phyloP scores from a whole-genome alignment of 2,113 vertebrate species.

The Ursus arctos region DNA sequence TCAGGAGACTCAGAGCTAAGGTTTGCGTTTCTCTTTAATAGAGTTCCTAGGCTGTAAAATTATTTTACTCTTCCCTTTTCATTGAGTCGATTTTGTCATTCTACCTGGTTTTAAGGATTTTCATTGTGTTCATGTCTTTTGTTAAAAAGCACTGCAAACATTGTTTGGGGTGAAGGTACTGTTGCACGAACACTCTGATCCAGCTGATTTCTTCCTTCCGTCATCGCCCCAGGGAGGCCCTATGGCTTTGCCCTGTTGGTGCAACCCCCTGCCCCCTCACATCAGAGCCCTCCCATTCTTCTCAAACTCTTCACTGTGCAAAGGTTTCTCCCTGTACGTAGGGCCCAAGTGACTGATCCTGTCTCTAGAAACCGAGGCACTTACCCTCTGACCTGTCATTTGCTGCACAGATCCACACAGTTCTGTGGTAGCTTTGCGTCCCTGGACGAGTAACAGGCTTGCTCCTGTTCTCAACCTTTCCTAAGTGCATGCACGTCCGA shows the following conservation, averaged over 20 bases:
- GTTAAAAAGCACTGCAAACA: not conserved
- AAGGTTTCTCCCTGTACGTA: fast-evolving
- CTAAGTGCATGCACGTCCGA: fast-evolving
- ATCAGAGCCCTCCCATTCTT: not conserved
- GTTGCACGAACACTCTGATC: too few relatives aligned
- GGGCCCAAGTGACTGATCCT: too few relatives aligned
- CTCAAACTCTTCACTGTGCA: not conserved
- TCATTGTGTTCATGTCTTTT: not conserved
- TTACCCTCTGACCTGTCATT: not conserved
- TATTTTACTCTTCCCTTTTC: not conserved
- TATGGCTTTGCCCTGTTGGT: fast-evolving
- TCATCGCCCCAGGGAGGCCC: not conserved
- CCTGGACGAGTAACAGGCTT: not conserved
- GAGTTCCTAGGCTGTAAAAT: not conserved
- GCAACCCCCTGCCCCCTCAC: fast-evolving
- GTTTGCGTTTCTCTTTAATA: not conserved
- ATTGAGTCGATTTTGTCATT: not conserved
- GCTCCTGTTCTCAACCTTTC: not conserved
- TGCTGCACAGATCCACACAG: fast-evolving
- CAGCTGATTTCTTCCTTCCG: fast-evolving
- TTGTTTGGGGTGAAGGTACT: not conserved
- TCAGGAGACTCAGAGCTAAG: not conserved
- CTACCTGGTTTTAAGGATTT: not conserved
- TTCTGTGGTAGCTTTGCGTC: not conserved
- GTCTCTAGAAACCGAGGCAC: not conserved